Evolutionary conservation across 1,140 invertebrate species (phyloP).

Genomic region (Patella vulgata): DNA sequence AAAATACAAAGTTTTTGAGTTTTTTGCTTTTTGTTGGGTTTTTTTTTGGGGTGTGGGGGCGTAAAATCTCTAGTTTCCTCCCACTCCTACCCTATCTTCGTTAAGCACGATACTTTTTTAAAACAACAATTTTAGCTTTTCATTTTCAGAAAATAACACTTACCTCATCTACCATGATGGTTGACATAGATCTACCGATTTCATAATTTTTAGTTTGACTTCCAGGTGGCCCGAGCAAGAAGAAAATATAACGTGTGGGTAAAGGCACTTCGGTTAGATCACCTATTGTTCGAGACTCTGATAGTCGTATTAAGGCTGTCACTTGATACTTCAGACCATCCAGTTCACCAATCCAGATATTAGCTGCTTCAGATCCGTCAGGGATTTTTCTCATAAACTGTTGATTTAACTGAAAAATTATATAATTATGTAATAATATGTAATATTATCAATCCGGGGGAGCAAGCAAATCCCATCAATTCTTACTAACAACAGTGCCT

Average conservation of each 20-base stretch:
- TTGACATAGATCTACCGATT: conserved; percentile 94
- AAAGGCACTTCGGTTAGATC: conserved; percentile 94
- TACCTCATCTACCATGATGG: conserved; percentile 93
- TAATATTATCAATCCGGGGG: too few relatives aligned
- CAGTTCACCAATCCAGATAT: conserved; percentile 93
- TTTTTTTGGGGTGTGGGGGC: too few relatives aligned
- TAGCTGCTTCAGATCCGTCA: conserved; percentile 93
- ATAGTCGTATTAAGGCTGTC: conserved; percentile 88
- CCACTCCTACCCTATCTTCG: too few relatives aligned
- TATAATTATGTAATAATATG: neutral
- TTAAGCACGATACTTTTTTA: too few relatives aligned
- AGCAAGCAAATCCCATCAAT: too few relatives aligned
- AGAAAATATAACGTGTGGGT: conserved; percentile 95
- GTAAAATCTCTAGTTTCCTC: too few relatives aligned
- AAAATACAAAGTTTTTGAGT: too few relatives aligned
- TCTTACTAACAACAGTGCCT: too few relatives aligned
- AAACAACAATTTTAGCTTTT: too few relatives aligned
- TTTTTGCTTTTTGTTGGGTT: too few relatives aligned
- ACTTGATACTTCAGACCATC: conserved; percentile 94
- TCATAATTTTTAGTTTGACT: conserved; percentile 87
- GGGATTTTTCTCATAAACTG: conserved; percentile 82
- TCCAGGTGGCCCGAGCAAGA: conserved; percentile 88
- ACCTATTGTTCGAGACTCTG: conserved; percentile 86
- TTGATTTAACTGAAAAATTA: conserved; percentile 58
- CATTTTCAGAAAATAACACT: too few relatives aligned